These are phyloP conservation scores for Oncorhynchus kisutch DNA, from an alignment of 2,113 vertebrate genomes.

Conservation along the genomic window DNA sequence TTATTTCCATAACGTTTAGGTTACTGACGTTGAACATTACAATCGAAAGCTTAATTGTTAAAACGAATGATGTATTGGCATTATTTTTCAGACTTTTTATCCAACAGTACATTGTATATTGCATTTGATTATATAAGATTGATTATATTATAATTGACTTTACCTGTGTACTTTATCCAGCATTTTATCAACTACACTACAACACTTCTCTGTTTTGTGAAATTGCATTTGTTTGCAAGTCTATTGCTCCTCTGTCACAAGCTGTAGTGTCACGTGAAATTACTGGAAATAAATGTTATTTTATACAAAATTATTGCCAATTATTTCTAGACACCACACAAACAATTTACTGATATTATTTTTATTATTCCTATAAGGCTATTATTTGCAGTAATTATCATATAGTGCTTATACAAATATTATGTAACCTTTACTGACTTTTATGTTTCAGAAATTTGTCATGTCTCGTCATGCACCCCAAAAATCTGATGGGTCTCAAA, in stretches of 20 bases:
- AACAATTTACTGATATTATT: not conserved
- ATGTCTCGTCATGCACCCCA: too few species aligned
- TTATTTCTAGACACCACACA: not conserved
- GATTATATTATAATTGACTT: constrained; percentile 76
- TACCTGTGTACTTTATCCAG: constrained; percentile 67
- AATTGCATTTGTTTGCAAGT: constrained; percentile 65
- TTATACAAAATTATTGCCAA: constrained; percentile 70
- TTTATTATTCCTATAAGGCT: not conserved
- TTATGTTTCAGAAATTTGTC: too few species aligned
- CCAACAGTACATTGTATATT: constrained; percentile 69
- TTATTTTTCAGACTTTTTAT: constrained; percentile 53
- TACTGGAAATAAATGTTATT: constrained; percentile 99
- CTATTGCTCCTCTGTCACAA: constrained; percentile 78
- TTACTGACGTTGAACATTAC: constrained; percentile 71
- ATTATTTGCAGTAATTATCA: constrained; percentile 1
- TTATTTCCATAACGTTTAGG: constrained; percentile 89
- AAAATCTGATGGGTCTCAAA: too few species aligned
- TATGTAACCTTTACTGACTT: too few species aligned
- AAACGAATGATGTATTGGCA: constrained; percentile 73
- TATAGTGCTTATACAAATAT: constrained; percentile 4
- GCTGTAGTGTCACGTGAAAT: constrained; percentile 84
- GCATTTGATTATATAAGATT: constrained; percentile 70
- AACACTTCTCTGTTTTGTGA: constrained; percentile 68
- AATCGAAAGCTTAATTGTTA: constrained; percentile 72
- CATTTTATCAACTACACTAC: constrained; percentile 54